Base-by-base conservation (phyloP, 64 coral and sea anemone genomes). In the Porites lutea region DNA sequence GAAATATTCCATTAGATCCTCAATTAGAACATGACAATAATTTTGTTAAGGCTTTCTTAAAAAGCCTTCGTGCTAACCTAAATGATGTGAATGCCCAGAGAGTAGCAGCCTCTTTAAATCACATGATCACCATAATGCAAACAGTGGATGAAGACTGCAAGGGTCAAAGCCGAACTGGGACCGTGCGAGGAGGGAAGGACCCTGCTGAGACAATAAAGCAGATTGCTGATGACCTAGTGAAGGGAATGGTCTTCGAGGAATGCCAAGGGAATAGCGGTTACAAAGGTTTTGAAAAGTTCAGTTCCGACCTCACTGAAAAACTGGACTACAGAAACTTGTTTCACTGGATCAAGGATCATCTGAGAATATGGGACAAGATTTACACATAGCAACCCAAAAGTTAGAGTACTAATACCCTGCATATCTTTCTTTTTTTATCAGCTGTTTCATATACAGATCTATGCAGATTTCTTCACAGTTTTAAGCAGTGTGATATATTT, bases 1-100 rank as follows among this genome's bases (percentile, higher is more conserved):
- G 57, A 15, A 89, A 89, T 51, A 89, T 89, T 74, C 57, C 87
- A 5, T 44, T 89, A 12, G 87, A 89, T 64, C 87, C 65, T 11
- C 59, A 76, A 21, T 48, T 76, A 18, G 86, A 88, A 7, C 71
- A 76, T 48, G 52, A 76, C 15, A 89, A 78, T 44, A 89, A 89
- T 13, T 48, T 89, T 11, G 37, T 89, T 1, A 89, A 89, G 65
- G 51, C 87, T 0, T 75, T 89, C 47, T 78, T 74, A 64, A 59
- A 63, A 63, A 58, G 57, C 1, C 23, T 79, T 77, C 74, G 87
- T 18, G 19, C 87, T 22, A 89, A 89, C 37, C 72, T 89, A 3
- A 89, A 65, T 78, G 74, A 78, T 8, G 77, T 10, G 11, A 89
- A 78, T 89, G 74, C 71, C 7, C 72, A 74, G 48, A 43, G 87